Percentiles rank a stretch among this genome's conserved stretches.
Evolutionary conservation across 2,888 invertebrate genomes (phyloP).

Genomic region (Drosophila nr. medialis): DNA sequence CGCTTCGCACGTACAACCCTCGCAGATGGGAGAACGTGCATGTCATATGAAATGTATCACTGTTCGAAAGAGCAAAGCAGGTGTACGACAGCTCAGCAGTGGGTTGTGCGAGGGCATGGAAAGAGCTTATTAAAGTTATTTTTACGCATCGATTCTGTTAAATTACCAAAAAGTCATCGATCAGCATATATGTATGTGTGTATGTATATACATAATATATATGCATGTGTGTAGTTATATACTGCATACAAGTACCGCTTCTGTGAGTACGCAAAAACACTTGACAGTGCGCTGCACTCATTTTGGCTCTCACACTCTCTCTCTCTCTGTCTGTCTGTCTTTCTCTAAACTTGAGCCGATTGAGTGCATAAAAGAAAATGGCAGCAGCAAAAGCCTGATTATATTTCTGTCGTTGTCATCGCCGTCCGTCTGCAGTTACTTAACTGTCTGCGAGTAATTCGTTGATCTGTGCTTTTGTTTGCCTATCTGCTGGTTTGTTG

Average conservation of each 20-base stretch:
- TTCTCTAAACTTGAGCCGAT: slow-evolving; percentile 25
- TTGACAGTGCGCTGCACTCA: slow-evolving; percentile 42
- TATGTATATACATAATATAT: background rate
- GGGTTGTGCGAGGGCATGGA: slow-evolving; percentile 29
- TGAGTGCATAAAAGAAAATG: slow-evolving; percentile 30
- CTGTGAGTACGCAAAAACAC: slow-evolving; percentile 18
- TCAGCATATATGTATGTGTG: slow-evolving; percentile 2
- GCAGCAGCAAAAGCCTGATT: slow-evolving; percentile 46
- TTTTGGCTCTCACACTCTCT: slow-evolving; percentile 10
- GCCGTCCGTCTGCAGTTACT: slow-evolving; percentile 44
- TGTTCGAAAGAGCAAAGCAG: slow-evolving; percentile 36
- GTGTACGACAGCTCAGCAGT: slow-evolving; percentile 27
- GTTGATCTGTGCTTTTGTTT: slow-evolving; percentile 25
- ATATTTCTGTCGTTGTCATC: slow-evolving; percentile 58
- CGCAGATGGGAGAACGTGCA: slow-evolving; percentile 8
- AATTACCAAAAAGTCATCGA: slow-evolving; percentile 61
- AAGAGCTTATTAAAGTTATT: slow-evolving; percentile 71
- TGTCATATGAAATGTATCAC: background rate
- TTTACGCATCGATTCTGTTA: slow-evolving; percentile 76
- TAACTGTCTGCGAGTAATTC: slow-evolving; percentile 52
- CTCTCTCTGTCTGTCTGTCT: slow-evolving; percentile 2
- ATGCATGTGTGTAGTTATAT: background rate
- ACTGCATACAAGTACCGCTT: slow-evolving; percentile 3
- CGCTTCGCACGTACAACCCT: slow-evolving; percentile 31
- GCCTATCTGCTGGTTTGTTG: slow-evolving; percentile 25